Percentiles rank a stretch among this genome's conserved stretches.
These are phyloP conservation scores for Drosophila koepferae DNA, from an alignment of 2,888 invertebrate genomes.

Conservation along the genomic window DNA sequence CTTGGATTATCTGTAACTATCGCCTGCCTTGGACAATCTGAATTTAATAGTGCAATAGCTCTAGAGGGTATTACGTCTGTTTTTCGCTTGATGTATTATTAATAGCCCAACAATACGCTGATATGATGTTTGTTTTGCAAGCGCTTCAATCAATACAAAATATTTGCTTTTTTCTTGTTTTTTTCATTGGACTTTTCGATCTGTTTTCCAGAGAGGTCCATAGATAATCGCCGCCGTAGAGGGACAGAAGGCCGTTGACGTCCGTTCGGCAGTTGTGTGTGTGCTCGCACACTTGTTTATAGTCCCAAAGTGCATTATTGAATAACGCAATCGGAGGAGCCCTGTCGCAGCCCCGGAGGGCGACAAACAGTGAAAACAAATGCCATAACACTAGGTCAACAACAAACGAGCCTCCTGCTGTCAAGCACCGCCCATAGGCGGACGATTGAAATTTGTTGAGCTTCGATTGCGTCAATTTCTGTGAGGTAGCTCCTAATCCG, in stretches of 20 bases:
- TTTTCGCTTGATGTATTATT: background rate
- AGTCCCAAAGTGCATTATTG: constrained; percentile 37
- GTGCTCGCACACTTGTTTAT: constrained; percentile 20
- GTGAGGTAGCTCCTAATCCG: background rate
- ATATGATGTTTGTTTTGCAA: constrained; percentile 6
- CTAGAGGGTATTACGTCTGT: background rate
- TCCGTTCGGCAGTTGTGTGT: constrained; percentile 23
- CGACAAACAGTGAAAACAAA: background rate
- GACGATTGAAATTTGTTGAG: background rate
- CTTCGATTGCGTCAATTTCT: background rate
- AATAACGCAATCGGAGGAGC: constrained; percentile 11
- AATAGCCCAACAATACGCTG: constrained; percentile 4
- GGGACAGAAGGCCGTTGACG: constrained; percentile 31
- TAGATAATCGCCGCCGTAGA: constrained; percentile 34
- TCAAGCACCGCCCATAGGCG: background rate
- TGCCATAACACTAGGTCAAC: background rate
- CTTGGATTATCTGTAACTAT: background rate
- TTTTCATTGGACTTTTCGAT: constrained; percentile 10
- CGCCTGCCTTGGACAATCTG: background rate
- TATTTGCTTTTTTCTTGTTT: constrained; percentile 10
- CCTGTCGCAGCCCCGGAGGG: background rate
- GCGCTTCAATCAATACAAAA: background rate
- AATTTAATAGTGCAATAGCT: background rate
- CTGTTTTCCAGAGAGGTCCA: constrained; percentile 21
- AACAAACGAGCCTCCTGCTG: constrained; percentile 15